Evolutionary conservation across 2,888 invertebrate genomes (phyloP), one percentile per base, ranked within the genome.

Genomic region (Aleiodes leptofemur): DNA sequence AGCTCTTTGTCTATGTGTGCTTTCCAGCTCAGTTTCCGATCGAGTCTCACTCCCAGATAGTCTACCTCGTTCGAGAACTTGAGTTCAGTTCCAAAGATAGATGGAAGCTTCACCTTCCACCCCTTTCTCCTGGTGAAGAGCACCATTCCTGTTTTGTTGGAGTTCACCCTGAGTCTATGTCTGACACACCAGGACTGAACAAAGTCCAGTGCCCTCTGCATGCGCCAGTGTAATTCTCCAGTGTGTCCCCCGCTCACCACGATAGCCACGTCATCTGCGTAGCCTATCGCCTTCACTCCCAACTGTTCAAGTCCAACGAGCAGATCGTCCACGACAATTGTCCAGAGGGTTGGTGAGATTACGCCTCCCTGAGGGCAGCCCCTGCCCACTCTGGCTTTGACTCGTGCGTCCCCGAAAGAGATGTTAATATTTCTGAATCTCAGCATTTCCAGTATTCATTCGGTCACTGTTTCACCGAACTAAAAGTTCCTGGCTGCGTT

Each of bases 311-410:
- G 34, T 6, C 6, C 34, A 7, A 16, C 14, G 38, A 79, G 73
- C 14, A 79, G 77, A 61, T 64, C 64, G 55, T 76, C 68, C 0
- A 76, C 69, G 8, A 79, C 71, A 9, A 73, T 53, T 5, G 59
- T 13, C 75, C 77, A 79, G 69, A 78, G 56, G 34, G 76, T 72
- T 4, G 76, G 74, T 16, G 76, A 77, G 9, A 55, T 57, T 1
- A 73, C 71, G 14, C 75, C 76, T 4, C 73, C 69, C 76, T 75
- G 74, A 16, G 72, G 73, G 50, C 74, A 77, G 3, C 75, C 77
- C 14, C 61, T 48, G 38, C 59, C 51, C 38, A 74, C 64, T 7
- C 11, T 69, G 2, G 59, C 73, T 23, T 66, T 53, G 29, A 64
- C 68, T 0, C 9, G 31, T 0, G 59, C 55, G 0, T 59, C 74